These are phyloP conservation scores for Anhinga rufa DNA, from an alignment of 2,113 vertebrate species.

Conservation along the genomic window DNA sequence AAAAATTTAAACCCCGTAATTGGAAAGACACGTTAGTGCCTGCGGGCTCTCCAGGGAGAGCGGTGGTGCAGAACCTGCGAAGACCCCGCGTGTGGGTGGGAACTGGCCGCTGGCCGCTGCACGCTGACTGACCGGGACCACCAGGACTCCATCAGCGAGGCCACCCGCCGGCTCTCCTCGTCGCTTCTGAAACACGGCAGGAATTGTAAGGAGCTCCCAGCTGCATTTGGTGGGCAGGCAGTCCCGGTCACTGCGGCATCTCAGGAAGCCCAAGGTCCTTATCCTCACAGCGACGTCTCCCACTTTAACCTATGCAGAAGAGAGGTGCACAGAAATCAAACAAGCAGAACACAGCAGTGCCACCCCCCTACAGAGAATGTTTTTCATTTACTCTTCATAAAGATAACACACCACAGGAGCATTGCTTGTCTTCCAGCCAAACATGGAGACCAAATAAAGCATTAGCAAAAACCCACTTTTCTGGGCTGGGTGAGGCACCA, in stretches of 20 bases:
- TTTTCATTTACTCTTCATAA: not conserved
- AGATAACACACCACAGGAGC: not conserved
- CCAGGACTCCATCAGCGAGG: not conserved
- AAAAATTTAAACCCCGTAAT: not conserved
- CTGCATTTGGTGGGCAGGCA: not conserved
- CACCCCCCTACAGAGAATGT: not conserved
- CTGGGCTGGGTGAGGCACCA: not conserved
- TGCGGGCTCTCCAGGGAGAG: not conserved
- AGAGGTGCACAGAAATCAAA: not conserved
- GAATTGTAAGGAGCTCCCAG: not conserved
- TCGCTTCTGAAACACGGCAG: not conserved
- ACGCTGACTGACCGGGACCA: not conserved
- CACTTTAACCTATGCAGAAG: not conserved
- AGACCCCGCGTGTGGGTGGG: not conserved
- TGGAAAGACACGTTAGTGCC: not conserved
- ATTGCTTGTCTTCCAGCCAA: not conserved
- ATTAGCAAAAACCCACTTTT: not conserved
- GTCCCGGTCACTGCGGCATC: not conserved
- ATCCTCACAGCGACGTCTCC: not conserved
- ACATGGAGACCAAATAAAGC: not conserved
- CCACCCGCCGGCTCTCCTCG: accelerated
- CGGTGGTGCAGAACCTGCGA: accelerated
- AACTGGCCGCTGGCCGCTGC: accelerated
- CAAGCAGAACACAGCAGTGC: not conserved
- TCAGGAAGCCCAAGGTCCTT: not conserved